Conservation (phyloP, 2,113 vertebrate genomes). For the Pagrus major region DNA sequence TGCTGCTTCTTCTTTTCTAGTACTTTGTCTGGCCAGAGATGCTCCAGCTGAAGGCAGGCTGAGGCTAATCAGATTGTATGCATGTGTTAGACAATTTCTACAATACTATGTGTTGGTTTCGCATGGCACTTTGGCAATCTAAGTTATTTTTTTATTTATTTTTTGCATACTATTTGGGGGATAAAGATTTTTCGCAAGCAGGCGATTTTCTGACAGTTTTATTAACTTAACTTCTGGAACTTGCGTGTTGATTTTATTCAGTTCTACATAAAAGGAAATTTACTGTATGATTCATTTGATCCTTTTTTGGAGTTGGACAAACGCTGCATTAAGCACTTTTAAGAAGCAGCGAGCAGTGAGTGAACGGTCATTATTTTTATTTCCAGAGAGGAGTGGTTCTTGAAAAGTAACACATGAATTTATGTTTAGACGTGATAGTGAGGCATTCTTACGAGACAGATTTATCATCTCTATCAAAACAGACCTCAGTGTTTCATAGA, state of each 20-base stretch:
- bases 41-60: slow-evolving; percentile 37
- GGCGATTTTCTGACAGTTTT: slow-evolving; percentile 4
- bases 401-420: slow-evolving; percentile 61
- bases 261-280: slow-evolving; percentile 34
- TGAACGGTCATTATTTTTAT: slow-evolving; percentile 34
- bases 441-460: slow-evolving; percentile 74
- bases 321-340: slow-evolving; percentile 8
- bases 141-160: neutral
- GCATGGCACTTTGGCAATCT: slow-evolving; percentile 7
- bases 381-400: slow-evolving; percentile 50
- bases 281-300: neutral
- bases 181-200: neutral
- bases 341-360: slow-evolving; percentile 4
- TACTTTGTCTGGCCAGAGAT: slow-evolving; percentile 31
- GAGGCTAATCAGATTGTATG: slow-evolving; percentile 43
- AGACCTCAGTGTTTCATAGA: slow-evolving; percentile 65
- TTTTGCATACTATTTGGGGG: neutral
- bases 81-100: slow-evolving; percentile 35
- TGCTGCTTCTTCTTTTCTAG: slow-evolving; percentile 37
- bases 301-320: slow-evolving; percentile 23
- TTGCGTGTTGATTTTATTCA: slow-evolving; percentile 1
- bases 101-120: slow-evolving; percentile 32
- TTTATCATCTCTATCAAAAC: slow-evolving; percentile 70
- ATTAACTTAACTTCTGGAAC: neutral
- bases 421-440: slow-evolving; percentile 60